These are phyloP conservation scores for Pelecanoides urinatrix DNA, from an alignment of 2,113 vertebrate genomes.

Conservation along the genomic window DNA sequence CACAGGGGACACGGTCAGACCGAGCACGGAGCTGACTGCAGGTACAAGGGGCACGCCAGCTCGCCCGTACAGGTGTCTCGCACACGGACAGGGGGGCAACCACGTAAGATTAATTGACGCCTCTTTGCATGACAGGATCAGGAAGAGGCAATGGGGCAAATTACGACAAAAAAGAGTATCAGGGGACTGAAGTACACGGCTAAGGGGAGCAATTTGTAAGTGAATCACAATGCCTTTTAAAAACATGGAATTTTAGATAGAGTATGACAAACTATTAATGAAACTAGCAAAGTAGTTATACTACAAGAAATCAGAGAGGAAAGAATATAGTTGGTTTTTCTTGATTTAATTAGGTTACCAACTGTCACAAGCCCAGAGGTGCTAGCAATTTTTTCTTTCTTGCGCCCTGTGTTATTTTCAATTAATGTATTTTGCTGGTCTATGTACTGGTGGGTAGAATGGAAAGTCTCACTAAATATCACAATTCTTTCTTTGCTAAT, in stretches of 20 bases:
- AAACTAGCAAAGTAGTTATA: neutral
- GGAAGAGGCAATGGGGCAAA: neutral
- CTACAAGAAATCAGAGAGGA: neutral
- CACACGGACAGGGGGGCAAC: accelerated
- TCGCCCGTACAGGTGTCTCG: accelerated
- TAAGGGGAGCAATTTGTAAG: neutral
- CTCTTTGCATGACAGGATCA: no score
- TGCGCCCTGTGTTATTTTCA: neutral
- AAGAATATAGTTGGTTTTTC: neutral
- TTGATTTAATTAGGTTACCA: neutral
- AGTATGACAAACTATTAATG: accelerated
- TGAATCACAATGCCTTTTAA: neutral
- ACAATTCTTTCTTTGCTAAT: neutral
- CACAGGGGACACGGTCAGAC: neutral
- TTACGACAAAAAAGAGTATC: neutral
- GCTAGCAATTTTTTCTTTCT: neutral
- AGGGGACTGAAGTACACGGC: neutral
- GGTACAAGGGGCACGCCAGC: accelerated
- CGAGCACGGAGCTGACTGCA: neutral
- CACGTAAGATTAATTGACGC: neutral
- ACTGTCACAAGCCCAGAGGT: neutral
- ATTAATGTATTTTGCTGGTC: neutral
- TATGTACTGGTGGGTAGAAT: neutral
- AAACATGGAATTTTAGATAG: accelerated
- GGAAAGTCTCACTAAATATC: neutral